Conservation (phyloP, 2,113 vertebrate genomes). For the Thamnaconus septentrionalis region DNA sequence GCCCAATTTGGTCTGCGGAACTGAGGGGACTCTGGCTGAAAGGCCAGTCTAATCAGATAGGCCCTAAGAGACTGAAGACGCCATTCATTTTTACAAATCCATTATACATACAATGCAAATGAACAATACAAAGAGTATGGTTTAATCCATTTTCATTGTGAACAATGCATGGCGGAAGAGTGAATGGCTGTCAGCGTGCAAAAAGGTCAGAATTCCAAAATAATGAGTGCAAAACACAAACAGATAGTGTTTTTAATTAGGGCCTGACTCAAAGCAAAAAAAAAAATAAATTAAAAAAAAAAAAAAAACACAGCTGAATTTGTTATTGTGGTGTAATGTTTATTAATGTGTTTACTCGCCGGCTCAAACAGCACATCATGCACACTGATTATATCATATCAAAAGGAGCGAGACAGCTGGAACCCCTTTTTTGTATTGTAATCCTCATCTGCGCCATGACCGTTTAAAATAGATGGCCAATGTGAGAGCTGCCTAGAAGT, state of each 20-base stretch:
- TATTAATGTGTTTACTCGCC: constrained; percentile 73
- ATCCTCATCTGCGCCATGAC: constrained; percentile 22
- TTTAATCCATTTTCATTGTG: constrained; percentile 60
- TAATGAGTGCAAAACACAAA: constrained; percentile 61
- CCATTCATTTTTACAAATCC: constrained; percentile 41
- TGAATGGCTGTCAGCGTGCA: constrained; percentile 43
- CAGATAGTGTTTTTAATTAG: constrained; percentile 70
- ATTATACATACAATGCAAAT: constrained; percentile 67
- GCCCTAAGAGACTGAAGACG: constrained; percentile 45
- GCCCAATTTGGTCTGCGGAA: constrained; percentile 56
- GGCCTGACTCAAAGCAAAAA: constrained; percentile 58
- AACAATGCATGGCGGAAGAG: constrained; percentile 49
- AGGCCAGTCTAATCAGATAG: constrained; percentile 46
- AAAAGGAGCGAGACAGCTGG: constrained; percentile 44
- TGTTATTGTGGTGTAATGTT: constrained; percentile 67
- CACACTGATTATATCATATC: constrained; percentile 61
- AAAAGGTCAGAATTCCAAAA: constrained; percentile 55
- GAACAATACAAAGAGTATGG: constrained; percentile 49
- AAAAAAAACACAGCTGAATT: constrained; percentile 47
- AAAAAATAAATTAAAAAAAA: no score
- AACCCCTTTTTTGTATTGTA: constrained; percentile 8
- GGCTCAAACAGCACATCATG: constrained; percentile 32
- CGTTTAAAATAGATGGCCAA: not conserved
- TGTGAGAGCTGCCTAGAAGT: no score
- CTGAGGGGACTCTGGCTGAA: constrained; percentile 40